These are phyloP conservation scores for Linurgus olivaceus DNA, from an alignment of 2,797 vertebrate species.

Conservation along the genomic window DNA sequence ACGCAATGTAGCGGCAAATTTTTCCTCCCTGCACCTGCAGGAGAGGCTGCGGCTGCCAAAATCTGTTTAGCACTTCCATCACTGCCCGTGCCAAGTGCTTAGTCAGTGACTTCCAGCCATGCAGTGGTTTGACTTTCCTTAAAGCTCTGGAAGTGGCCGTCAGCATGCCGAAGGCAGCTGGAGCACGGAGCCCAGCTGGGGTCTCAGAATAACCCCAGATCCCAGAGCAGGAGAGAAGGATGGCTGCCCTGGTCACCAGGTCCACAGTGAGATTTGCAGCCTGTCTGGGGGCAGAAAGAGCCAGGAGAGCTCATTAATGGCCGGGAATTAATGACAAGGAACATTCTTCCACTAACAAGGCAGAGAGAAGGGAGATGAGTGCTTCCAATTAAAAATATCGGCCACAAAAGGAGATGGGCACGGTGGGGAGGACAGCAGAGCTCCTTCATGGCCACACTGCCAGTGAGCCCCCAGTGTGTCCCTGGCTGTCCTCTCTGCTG, in stretches of 20 bases:
- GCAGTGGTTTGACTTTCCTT: conserved; percentile 48
- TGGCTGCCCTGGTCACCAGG: accelerated
- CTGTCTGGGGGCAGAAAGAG: background rate
- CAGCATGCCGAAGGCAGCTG: background rate
- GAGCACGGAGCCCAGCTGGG: background rate
- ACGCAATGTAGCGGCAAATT: background rate
- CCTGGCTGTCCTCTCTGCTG: background rate
- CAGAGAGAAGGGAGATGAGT: background rate
- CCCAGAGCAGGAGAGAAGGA: background rate
- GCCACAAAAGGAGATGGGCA: background rate
- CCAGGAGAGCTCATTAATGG: background rate
- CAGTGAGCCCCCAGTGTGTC: accelerated
- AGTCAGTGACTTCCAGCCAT: conserved; percentile 56
- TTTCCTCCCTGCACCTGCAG: conserved; percentile 53
- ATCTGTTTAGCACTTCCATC: conserved; percentile 53
- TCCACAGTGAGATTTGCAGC: background rate
- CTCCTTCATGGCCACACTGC: background rate
- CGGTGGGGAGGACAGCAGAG: background rate
- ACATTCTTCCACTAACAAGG: background rate
- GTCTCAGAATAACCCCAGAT: background rate
- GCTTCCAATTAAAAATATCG: background rate
- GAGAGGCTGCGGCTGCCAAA: conserved; percentile 53
- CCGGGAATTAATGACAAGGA: background rate
- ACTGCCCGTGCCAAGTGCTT: conserved; percentile 47
- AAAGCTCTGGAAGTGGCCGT: conserved; percentile 3